Evolutionary conservation across 37 sponge, comb jelly and placozoan species (phyloP).

Genomic region (Theonella swinhoei): DNA sequence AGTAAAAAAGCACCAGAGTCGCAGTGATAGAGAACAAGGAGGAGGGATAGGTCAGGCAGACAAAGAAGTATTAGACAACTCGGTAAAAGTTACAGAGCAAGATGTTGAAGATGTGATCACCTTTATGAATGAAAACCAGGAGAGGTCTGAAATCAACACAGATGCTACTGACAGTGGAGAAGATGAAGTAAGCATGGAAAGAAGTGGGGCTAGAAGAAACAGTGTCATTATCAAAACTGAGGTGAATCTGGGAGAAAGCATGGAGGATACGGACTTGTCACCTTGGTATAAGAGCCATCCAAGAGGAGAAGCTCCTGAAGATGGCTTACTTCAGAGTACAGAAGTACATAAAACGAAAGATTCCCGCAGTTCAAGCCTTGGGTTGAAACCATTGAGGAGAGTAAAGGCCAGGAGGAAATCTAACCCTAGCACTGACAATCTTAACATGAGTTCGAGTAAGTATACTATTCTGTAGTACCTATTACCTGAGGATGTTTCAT

Average conservation of each 20-base stretch:
- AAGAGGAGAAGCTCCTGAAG: too few relatives aligned
- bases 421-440: background rate
- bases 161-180: background rate
- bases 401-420: constrained; percentile 21
- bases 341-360: background rate
- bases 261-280: too few relatives aligned
- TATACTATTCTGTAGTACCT: too few relatives aligned
- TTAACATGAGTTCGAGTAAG: background rate
- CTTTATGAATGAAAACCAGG: background rate
- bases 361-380: background rate
- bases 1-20: background rate
- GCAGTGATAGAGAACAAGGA: background rate
- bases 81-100: constrained; percentile 13
- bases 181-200: background rate
- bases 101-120: constrained; percentile 19
- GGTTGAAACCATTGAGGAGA: background rate
- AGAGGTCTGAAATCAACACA: background rate
- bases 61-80: background rate
- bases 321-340: background rate
- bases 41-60: background rate
- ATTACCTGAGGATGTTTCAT: too few relatives aligned
- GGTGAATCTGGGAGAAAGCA: too few relatives aligned
- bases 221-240: too few relatives aligned
- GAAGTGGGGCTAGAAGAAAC: too few relatives aligned
- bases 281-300: too few relatives aligned